phyloP scores from a whole-genome alignment of 1,140 invertebrate species.

The Uloborus diversus region DNA sequence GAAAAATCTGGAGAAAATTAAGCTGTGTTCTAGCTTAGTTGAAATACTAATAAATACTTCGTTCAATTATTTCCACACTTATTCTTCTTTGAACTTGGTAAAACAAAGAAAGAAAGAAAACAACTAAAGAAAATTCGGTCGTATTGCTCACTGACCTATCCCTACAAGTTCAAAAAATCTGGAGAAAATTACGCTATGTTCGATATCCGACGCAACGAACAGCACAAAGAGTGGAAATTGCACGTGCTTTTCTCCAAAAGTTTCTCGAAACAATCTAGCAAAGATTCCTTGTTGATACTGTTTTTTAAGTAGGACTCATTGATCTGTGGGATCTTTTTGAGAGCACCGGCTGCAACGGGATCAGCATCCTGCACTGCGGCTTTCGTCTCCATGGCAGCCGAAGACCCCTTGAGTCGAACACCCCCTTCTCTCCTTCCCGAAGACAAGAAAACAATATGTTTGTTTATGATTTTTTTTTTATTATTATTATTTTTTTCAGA shows the following conservation, averaged over 20 bases:
- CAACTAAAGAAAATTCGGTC: no score
- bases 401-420: neutral
- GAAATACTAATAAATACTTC: no score
- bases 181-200: neutral
- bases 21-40: neutral
- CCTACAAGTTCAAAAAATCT: neutral
- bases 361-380: constrained; percentile 38
- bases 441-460: neutral
- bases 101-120: neutral
- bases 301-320: neutral
- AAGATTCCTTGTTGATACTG: no score
- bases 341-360: neutral
- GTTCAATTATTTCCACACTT: no score
- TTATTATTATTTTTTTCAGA: neutral
- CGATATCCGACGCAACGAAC: neutral
- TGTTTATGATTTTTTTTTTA: neutral
- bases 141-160: no score
- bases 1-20: neutral
- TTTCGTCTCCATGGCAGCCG: constrained; percentile 35
- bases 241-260: neutral
- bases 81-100: no score
- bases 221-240: neutral
- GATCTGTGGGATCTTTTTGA: neutral
- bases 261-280: no score
- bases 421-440: neutral